Percentiles rank a stretch among this genome's conserved stretches.
Conservation (phyloP, 2,888 invertebrate species). For the Pantelozetes paolii region DNA sequence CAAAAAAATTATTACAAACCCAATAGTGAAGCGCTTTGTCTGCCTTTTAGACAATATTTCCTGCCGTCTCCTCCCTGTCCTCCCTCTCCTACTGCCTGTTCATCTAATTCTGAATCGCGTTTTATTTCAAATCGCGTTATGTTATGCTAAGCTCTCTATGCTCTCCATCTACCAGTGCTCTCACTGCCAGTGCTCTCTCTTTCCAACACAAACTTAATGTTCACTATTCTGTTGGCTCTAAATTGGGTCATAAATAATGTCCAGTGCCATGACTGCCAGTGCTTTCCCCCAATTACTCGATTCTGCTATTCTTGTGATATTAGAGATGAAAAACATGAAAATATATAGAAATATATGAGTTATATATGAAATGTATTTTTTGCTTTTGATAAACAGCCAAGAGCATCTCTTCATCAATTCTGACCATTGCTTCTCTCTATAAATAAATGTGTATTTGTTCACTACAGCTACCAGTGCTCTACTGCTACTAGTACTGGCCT, state of each 20-base stretch:
- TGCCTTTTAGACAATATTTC: slow-evolving; percentile 30
- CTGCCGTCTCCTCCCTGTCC: neutral
- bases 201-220: slow-evolving; percentile 7
- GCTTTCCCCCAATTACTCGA: slow-evolving; percentile 31
- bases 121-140: slow-evolving; percentile 28
- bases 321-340: slow-evolving; percentile 31
- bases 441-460: slow-evolving; percentile 35
- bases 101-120: slow-evolving; percentile 25
- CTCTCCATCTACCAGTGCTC: neutral
- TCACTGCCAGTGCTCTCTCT: neutral
- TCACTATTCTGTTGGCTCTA: slow-evolving; percentile 21
- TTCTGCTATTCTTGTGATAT: slow-evolving; percentile 10
- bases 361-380: slow-evolving; percentile 18
- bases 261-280: neutral
- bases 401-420: slow-evolving; percentile 29
- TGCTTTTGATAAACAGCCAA: slow-evolving; percentile 33
- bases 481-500: neutral
- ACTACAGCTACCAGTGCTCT: slow-evolving; percentile 3
- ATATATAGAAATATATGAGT: slow-evolving; percentile 14
- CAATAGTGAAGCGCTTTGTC: slow-evolving; percentile 25
- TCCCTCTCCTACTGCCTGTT: slow-evolving; percentile 13
- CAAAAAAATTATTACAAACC: slow-evolving; percentile 28
- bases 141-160: slow-evolving; percentile 12
- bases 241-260: slow-evolving; percentile 36
- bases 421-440: slow-evolving; percentile 4